Conservation (phyloP, 2,888 invertebrate species). For the Lydus trimaculatus region DNA sequence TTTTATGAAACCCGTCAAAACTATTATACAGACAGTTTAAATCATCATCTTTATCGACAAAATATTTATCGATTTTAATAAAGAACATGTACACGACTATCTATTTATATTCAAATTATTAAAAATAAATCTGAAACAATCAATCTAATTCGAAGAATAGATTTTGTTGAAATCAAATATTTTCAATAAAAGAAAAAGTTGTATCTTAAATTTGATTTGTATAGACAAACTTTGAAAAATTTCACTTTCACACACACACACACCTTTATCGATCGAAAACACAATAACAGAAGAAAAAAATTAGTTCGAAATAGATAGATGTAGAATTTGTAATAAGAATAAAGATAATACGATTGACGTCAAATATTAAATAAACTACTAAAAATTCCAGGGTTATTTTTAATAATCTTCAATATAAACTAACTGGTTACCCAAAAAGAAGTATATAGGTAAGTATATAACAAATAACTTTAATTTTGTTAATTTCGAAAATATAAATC, state of each 20-base stretch:
- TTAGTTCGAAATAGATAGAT: neutral
- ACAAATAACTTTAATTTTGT: neutral
- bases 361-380: conserved; percentile 2
- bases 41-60: neutral
- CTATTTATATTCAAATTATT: neutral
- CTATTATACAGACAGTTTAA: neutral
- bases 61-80: neutral
- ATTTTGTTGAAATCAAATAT: too few species aligned
- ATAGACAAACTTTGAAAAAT: neutral
- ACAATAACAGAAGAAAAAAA: neutral
- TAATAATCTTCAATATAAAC: too few species aligned
- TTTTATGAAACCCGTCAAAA: neutral
- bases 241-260: neutral
- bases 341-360: neutral
- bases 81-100: neutral
- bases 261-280: neutral
- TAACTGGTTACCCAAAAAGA: too few species aligned
- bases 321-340: neutral
- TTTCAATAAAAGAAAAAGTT: too few species aligned
- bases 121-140: neutral
- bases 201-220: too few species aligned
- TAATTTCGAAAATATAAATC: neutral
- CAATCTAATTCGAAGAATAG: too few species aligned
- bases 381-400: conserved; percentile 6
- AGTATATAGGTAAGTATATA: too few species aligned